phyloP scores from a whole-genome alignment of 1,140 invertebrate genomes.

The Hesperophylax magnus region DNA sequence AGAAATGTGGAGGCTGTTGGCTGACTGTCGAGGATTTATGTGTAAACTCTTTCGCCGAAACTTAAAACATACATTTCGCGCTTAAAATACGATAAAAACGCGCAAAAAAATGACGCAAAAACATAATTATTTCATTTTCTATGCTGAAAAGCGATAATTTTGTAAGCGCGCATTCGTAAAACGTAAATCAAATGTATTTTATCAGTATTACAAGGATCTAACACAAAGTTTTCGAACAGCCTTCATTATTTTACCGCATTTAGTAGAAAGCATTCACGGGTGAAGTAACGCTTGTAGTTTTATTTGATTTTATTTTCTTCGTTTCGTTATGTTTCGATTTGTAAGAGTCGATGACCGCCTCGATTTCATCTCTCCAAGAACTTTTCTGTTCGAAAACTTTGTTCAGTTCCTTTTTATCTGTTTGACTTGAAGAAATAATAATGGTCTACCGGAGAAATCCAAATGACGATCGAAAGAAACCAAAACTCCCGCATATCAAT shows the following conservation, averaged over 20 bases:
- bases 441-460: not conserved
- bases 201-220: conserved; percentile 56
- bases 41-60: not conserved
- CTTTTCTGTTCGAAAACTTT: conserved; percentile 77
- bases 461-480: conserved; percentile 1
- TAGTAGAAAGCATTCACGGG: not conserved
- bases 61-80: conserved; percentile 4
- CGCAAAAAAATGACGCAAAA: not conserved
- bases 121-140: not conserved
- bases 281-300: not conserved
- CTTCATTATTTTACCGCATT: conserved; percentile 69
- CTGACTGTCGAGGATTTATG: conserved; percentile 56
- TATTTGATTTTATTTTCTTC: conserved; percentile 43
- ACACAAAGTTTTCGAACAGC: conserved; percentile 80
- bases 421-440: conserved; percentile 26
- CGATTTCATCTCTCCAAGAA: conserved; percentile 41
- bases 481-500: not conserved
- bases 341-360: conserved; percentile 34
- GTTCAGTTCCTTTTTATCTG: conserved; percentile 59
- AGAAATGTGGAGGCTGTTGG: conserved; percentile 78
- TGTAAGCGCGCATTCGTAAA: too few species aligned
- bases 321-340: not conserved
- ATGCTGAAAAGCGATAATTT: too few species aligned
- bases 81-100: not conserved
- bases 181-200: not conserved